Evolutionary conservation across 2,113 vertebrate genomes (phyloP).

Genomic region (Callipepla squamata): DNA sequence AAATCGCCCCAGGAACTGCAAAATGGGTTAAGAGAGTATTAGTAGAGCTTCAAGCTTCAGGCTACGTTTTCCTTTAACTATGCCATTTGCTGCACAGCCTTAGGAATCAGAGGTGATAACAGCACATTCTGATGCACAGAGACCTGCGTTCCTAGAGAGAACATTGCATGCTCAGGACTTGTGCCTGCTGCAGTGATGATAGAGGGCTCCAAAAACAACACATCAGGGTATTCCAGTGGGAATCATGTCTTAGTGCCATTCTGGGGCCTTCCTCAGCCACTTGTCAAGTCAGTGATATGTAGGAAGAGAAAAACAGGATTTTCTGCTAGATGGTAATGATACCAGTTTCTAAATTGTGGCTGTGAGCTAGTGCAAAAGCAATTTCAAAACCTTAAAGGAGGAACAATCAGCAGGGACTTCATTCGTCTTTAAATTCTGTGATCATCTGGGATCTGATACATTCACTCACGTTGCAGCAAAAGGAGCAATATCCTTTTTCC

Average conservation of each 20-base stretch:
- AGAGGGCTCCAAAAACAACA: rapidly evolving
- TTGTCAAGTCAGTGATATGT: neutral
- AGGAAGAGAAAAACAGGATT: neutral
- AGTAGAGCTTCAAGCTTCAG: neutral
- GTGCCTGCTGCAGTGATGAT: neutral
- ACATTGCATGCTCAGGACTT: neutral
- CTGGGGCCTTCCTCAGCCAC: neutral
- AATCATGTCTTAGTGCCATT: neutral
- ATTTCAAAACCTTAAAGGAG: neutral
- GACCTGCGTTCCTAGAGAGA: neutral
- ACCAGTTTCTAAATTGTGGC: neutral
- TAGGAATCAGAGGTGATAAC: rapidly evolving
- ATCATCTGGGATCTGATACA: neutral
- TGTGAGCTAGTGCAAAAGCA: neutral
- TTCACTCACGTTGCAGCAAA: neutral
- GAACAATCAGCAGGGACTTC: neutral
- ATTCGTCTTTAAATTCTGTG: neutral
- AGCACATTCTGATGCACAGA: neutral
- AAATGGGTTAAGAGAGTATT: neutral
- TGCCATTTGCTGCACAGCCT: neutral
- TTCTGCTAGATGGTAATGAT: neutral
- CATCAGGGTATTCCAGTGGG: neutral
- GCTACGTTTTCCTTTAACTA: neutral
- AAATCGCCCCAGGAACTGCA: neutral
- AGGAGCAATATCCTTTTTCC: neutral